Evolutionary conservation across 2,888 invertebrate species (phyloP).

Genomic region (Tinea semifulvella): DNA sequence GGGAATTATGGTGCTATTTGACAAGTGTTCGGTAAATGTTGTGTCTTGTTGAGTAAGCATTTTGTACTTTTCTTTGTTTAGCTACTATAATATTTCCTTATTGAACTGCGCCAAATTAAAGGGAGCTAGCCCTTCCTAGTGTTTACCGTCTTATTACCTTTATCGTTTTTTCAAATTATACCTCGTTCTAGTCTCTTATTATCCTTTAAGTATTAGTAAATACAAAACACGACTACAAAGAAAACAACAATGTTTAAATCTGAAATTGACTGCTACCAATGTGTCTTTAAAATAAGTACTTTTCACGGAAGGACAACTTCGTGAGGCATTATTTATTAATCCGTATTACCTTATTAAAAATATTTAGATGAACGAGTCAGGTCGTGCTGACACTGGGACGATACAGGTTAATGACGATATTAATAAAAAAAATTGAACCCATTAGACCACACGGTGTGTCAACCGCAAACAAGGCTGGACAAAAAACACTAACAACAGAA

Average conservation of each 20-base stretch:
- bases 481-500: slow-evolving; percentile 43
- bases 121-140: slow-evolving; percentile 4
- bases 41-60: slow-evolving; percentile 31
- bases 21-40: slow-evolving; percentile 43
- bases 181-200: not conserved
- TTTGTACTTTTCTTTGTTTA: slow-evolving; percentile 41
- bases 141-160: not conserved
- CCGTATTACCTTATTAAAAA: too few species aligned
- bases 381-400: too few species aligned
- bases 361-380: too few species aligned
- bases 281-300: too few species aligned
- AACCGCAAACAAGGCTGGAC: slow-evolving; percentile 22
- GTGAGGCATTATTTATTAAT: too few species aligned
- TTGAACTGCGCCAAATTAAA: slow-evolving; percentile 12
- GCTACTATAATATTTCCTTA: slow-evolving; percentile 32
- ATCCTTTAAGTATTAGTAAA: not conserved
- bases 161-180: slow-evolving; percentile 2
- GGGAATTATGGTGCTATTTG: slow-evolving; percentile 57
- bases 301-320: too few species aligned
- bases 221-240: not conserved
- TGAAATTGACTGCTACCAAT: too few species aligned
- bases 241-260: not conserved
- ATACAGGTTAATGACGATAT: too few species aligned
- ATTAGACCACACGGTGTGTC: slow-evolving; percentile 43
- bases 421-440: too few species aligned